These are phyloP conservation scores for Pyrgilauda ruficollis DNA, from an alignment of 2,113 vertebrate species.

Conservation along the genomic window DNA sequence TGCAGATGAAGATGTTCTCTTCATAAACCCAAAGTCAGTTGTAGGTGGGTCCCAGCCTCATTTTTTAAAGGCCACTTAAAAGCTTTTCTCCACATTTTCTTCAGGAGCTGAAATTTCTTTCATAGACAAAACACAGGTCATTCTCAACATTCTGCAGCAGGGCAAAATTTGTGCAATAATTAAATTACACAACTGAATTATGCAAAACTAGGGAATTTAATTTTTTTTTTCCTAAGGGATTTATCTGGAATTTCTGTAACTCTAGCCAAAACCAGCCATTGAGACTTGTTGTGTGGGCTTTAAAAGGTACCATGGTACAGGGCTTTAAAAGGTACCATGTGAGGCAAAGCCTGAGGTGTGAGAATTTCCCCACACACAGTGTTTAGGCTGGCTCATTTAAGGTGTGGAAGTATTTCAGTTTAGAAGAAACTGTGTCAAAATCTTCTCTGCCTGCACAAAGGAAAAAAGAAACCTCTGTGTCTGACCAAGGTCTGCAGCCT, in stretches of 20 bases:
- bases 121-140: fast-evolving
- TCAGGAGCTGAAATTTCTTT: background rate
- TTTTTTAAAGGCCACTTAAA: background rate
- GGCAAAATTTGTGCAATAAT: background rate
- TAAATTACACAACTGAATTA: conserved; percentile 28
- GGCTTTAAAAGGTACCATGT: background rate
- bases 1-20: background rate
- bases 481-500: background rate
- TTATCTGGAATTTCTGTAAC: background rate
- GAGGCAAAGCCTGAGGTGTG: background rate
- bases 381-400: background rate
- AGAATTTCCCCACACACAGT: background rate
- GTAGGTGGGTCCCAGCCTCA: background rate
- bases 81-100: background rate
- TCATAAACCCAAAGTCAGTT: background rate
- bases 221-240: background rate
- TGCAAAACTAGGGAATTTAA: background rate
- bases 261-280: background rate
- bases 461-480: background rate
- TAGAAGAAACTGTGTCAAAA: background rate
- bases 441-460: background rate
- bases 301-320: background rate
- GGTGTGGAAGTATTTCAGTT: background rate
- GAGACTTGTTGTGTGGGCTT: background rate
- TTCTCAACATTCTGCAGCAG: background rate